A percentile compares a stretch with the other conserved stretches of the same genome.
These are phyloP conservation scores for Leucophenga varia DNA, from an alignment of 1,140 invertebrate species.

Conservation along the genomic window DNA sequence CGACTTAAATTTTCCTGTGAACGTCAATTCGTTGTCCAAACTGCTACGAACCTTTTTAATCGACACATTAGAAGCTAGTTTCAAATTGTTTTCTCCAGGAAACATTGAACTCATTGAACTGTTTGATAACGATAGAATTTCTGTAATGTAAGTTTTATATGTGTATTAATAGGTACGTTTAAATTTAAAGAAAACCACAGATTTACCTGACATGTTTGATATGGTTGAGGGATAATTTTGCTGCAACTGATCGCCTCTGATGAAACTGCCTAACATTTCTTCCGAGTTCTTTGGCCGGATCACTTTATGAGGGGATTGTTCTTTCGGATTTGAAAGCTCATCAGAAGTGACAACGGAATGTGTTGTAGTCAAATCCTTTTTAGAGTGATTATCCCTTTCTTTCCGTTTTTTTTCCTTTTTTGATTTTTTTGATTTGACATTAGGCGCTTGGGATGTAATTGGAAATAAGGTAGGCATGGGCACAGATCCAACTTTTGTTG, in stretches of 20 bases:
- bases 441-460: too few species aligned
- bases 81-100: slow-evolving; percentile 35
- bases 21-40: slow-evolving; percentile 36
- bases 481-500: too few species aligned
- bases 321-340: slow-evolving; percentile 11
- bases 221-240: too few species aligned
- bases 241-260: too few species aligned
- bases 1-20: slow-evolving; percentile 44
- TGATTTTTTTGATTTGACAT: slow-evolving; percentile 27
- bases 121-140: slow-evolving; percentile 47
- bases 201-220: slow-evolving; percentile 29
- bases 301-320: slow-evolving; percentile 8
- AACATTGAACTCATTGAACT: slow-evolving; percentile 51
- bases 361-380: neutral
- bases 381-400: slow-evolving; percentile 8
- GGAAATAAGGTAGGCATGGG: too few species aligned
- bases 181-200: neutral
- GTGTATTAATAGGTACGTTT: neutral
- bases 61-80: too few species aligned
- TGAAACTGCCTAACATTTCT: slow-evolving; percentile 2
- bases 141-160: slow-evolving; percentile 14
- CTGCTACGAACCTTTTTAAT: too few species aligned
- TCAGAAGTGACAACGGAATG: neutral
- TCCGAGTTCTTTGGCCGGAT: slow-evolving; percentile 4
- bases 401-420: slow-evolving; percentile 42